Conservation (phyloP, 2,797 vertebrate genomes). For the Chrysolophus pictus region DNA sequence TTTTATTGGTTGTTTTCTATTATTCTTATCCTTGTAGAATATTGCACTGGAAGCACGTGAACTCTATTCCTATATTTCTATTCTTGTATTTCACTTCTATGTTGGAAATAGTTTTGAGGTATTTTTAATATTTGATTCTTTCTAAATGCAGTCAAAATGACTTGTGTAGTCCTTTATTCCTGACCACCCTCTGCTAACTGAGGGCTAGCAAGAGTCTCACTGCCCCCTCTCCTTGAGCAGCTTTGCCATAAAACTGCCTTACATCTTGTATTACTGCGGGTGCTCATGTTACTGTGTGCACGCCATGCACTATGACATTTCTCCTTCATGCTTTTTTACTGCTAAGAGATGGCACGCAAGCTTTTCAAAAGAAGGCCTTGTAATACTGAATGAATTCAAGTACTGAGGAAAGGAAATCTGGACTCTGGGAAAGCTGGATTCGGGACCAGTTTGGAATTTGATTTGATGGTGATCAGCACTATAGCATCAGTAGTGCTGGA, state of each 20-base stretch:
- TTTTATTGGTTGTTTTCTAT: not conserved
- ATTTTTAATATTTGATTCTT: not conserved
- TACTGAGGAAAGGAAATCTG: not conserved
- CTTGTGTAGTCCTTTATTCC: not conserved
- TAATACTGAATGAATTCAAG: not conserved
- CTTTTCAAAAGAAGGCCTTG: not conserved
- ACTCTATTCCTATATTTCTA: no score
- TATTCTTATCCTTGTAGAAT: not conserved
- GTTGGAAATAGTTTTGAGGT: not conserved
- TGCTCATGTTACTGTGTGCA: not conserved
- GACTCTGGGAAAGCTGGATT: not conserved
- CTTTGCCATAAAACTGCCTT: not conserved
- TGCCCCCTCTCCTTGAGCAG: not conserved
- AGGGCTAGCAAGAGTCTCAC: not conserved
- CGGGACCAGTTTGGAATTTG: not conserved
- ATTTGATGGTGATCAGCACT: not conserved
- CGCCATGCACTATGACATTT: not conserved
- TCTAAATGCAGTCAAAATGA: not conserved
- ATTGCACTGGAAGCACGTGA: not conserved
- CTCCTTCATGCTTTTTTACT: not conserved
- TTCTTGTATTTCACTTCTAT: not conserved
- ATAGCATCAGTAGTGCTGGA: rapidly evolving
- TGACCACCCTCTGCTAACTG: not conserved
- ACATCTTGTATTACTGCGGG: not conserved
- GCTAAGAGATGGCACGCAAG: not conserved